Evolutionary conservation across 2,888 invertebrate species (phyloP).

Genomic region (Himalopsyche japonica): DNA sequence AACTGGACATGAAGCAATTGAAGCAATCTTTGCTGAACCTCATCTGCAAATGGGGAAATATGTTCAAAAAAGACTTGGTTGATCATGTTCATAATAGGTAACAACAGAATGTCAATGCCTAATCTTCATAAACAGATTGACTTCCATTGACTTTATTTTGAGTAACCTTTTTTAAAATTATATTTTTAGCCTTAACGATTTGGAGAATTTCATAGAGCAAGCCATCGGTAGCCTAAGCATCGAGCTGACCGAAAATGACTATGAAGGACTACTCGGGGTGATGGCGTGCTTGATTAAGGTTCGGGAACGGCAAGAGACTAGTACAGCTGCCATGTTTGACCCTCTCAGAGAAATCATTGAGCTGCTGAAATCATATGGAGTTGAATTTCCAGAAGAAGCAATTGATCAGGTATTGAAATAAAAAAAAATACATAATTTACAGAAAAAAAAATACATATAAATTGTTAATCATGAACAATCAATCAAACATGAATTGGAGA

Average conservation of each 20-base stretch:
- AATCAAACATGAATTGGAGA: too few species aligned
- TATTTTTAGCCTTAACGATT: constrained; percentile 67
- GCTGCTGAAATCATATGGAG: constrained; percentile 81
- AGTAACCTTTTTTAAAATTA: too few species aligned
- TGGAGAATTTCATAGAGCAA: constrained; percentile 77
- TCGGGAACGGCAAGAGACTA: constrained; percentile 63
- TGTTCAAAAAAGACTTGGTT: constrained; percentile 84
- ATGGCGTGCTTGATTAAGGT: constrained; percentile 87
- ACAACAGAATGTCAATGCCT: constrained; percentile 6
- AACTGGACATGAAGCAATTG: constrained; percentile 76
- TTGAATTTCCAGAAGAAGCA: constrained; percentile 80
- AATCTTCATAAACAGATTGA: too few species aligned
- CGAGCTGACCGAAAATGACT: constrained; percentile 81
- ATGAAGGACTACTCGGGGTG: constrained; percentile 78
- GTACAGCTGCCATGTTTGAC: constrained; percentile 87
- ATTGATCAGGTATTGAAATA: constrained; percentile 68
- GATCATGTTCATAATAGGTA: constrained; percentile 76
- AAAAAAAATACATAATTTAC: too few species aligned
- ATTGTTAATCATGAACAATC: too few species aligned
- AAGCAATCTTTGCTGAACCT: constrained; percentile 81
- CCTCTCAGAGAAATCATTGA: constrained; percentile 86
- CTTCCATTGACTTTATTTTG: too few species aligned
- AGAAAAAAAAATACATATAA: too few species aligned
- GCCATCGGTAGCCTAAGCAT: constrained; percentile 73
- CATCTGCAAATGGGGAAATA: constrained; percentile 85